Conservation (phyloP, 92 coral and sea anemone genomes). For the Porites evermanni region DNA sequence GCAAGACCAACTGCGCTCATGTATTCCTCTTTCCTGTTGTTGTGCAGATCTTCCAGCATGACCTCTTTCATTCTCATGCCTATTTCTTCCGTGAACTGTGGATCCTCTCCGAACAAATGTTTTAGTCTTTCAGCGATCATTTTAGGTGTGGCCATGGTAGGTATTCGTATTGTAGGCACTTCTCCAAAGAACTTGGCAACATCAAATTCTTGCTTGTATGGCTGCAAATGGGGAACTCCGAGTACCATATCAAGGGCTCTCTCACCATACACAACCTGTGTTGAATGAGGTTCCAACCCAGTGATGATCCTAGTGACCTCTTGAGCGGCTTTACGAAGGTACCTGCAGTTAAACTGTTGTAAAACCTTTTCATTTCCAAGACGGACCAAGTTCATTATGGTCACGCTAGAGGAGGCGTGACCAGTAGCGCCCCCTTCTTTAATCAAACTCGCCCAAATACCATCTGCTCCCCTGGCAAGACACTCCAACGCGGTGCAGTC, state of each 20-base stretch:
- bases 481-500: conserved; percentile 47
- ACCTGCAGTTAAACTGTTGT: conserved; percentile 35
- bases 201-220: conserved; percentile 25
- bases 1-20: conserved; percentile 78
- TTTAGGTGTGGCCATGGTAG: conserved; percentile 38
- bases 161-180: conserved; percentile 35
- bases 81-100: conserved; percentile 69
- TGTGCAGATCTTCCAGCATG: conserved; percentile 77
- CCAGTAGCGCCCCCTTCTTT: conserved; percentile 68
- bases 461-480: conserved; percentile 52
- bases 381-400: conserved; percentile 62
- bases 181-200: conserved; percentile 60
- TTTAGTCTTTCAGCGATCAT: conserved; percentile 56
- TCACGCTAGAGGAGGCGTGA: conserved; percentile 56
- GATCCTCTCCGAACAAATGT: conserved; percentile 67
- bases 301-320: conserved; percentile 60
- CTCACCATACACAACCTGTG: conserved; percentile 46
- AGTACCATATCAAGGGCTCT: conserved; percentile 57
- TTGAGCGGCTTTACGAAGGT: conserved; percentile 68
- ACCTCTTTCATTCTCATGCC: conserved; percentile 68
- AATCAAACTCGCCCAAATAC: conserved; percentile 67
- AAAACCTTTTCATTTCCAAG: conserved; percentile 53
- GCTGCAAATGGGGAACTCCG: neutral
- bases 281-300: conserved; percentile 31
- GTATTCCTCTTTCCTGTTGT: conserved; percentile 75